phyloP scores from a whole-genome alignment of 1,140 invertebrate species.

The Philopotamus ludificatus region DNA sequence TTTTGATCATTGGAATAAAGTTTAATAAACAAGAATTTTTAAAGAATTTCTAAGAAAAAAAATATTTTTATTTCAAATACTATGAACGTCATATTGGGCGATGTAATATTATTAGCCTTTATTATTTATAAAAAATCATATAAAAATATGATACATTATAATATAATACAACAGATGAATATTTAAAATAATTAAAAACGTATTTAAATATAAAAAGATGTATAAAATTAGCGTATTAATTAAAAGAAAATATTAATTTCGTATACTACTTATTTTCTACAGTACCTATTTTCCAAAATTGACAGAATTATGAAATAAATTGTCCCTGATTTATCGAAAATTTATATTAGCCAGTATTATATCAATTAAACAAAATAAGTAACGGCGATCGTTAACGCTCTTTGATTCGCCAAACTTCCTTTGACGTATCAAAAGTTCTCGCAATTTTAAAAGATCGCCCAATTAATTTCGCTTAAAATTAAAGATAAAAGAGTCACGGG shows the following conservation, averaged over 20 bases:
- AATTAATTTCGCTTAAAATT: not conserved
- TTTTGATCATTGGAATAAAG: too few relatives aligned
- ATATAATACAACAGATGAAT: too few relatives aligned
- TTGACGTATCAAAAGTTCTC: not conserved
- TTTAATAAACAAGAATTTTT: too few relatives aligned
- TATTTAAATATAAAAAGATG: too few relatives aligned
- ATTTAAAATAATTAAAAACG: too few relatives aligned
- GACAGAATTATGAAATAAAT: not conserved
- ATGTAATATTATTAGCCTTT: too few relatives aligned
- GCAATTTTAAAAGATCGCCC: not conserved
- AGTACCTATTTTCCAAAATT: not conserved
- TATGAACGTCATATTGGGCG: too few relatives aligned
- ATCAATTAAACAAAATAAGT: not conserved
- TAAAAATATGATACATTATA: too few relatives aligned
- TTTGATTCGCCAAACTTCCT: not conserved
- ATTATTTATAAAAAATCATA: too few relatives aligned
- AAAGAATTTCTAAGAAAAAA: too few relatives aligned
- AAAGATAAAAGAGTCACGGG: not conserved
- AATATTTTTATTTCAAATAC: too few relatives aligned
- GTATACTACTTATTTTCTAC: not conserved
- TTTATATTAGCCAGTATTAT: not conserved
- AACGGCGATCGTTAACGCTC: not conserved
- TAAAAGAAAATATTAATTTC: not conserved
- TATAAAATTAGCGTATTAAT: too few relatives aligned
- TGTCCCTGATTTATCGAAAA: not conserved